A percentile compares a stretch with the other conserved stretches of the same genome.
These are phyloP conservation scores for Isoperla grammatica DNA, from an alignment of 2,888 invertebrate species.

Conservation along the genomic window DNA sequence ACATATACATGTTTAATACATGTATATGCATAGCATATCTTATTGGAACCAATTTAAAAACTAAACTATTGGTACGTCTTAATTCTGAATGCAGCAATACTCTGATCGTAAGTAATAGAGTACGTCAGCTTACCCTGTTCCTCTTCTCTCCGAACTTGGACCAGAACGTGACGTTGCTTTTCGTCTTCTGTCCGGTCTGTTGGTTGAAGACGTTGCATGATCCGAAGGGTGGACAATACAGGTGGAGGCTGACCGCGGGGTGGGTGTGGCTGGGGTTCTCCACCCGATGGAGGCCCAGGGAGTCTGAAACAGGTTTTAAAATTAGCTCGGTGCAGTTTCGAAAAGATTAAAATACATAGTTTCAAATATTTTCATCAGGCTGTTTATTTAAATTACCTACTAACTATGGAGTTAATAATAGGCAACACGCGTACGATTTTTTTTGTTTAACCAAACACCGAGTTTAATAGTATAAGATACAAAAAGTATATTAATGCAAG, in stretches of 20 bases:
- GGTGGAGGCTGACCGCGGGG: conserved; percentile 84
- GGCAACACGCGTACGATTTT: too few relatives aligned
- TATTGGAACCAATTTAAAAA: too few relatives aligned
- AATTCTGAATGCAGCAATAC: too few relatives aligned
- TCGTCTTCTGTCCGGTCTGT: conserved; percentile 71
- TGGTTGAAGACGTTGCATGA: conserved; percentile 88
- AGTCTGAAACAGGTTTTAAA: conserved; percentile 55
- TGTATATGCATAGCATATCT: too few relatives aligned
- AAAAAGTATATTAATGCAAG: too few relatives aligned
- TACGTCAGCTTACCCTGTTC: conserved; percentile 59
- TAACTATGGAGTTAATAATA: too few relatives aligned
- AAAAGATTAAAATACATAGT: conserved; percentile 5
- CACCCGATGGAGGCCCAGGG: conserved; percentile 89
- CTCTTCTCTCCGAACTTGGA: conserved; percentile 81
- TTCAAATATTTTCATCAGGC: background rate
- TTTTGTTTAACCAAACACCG: too few relatives aligned
- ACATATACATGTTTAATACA: too few relatives aligned
- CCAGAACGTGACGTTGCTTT: conserved; percentile 81
- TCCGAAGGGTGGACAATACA: conserved; percentile 92
- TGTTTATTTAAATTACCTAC: too few relatives aligned
- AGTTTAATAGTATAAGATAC: too few relatives aligned
- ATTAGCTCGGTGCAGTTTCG: background rate
- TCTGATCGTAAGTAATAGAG: too few relatives aligned
- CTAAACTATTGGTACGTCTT: too few relatives aligned
- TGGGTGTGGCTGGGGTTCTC: conserved; percentile 90